Conservation (phyloP, 2,113 vertebrate species). For the Pungitius pungitius region DNA sequence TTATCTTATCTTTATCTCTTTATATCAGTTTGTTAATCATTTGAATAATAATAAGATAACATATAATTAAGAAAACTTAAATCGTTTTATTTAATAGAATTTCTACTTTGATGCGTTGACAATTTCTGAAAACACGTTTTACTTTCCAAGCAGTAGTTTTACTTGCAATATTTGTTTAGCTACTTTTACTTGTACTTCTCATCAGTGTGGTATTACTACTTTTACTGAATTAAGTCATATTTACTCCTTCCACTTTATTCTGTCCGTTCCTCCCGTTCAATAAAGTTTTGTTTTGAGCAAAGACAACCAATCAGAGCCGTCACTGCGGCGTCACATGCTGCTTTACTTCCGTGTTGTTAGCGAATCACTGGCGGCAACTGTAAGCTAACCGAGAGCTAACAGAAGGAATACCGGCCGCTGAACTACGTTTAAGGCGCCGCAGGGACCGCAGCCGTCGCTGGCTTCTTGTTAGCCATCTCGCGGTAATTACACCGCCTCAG, state of each 20-base stretch:
- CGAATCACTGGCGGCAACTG: neutral
- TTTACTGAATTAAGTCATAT: neutral
- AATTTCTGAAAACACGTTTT: no score
- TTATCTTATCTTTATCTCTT: neutral
- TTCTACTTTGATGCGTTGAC: no score
- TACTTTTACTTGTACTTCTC: neutral
- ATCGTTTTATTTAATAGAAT: no score
- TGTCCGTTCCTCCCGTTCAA: neutral
- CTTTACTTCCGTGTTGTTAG: conserved; percentile 7
- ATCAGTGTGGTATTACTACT: neutral
- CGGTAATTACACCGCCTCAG: neutral
- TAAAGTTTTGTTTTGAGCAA: neutral
- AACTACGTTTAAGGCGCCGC: accelerated
- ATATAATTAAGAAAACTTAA: neutral
- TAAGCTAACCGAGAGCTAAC: neutral
- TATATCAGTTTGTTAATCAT: neutral
- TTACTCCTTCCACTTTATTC: neutral
- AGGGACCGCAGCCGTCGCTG: neutral
- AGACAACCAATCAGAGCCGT: conserved; percentile 9
- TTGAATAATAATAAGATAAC: neutral
- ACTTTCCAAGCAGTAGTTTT: neutral
- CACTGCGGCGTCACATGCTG: conserved; percentile 51
- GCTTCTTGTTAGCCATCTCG: accelerated
- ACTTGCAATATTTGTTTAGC: neutral
- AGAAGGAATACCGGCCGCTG: neutral